Base-by-base conservation (phyloP, 2,888 invertebrate species). In the Choristoneura rosaceana region DNA sequence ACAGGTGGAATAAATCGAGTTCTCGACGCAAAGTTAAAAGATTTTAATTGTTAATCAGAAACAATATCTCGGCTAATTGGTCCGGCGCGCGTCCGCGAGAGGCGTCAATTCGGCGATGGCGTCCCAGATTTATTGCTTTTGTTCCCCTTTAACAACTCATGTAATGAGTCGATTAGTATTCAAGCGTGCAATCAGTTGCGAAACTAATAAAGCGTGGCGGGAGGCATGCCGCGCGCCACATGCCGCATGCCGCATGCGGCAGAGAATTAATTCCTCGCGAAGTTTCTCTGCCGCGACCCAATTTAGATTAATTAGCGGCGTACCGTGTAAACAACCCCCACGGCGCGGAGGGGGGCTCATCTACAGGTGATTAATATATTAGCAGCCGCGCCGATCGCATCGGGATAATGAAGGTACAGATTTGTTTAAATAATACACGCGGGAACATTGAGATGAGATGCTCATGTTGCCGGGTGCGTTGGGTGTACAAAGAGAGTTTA, bases 191-290 rank as follows among this genome's bases (percentile, higher is more conserved):
- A 77, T 79, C 76, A 78, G 75, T 80, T 76, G 71, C 38, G 71
- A 69, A 78, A 79, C 76, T 80, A 78, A 80, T 79, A 80, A 79
- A 75, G 75, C 76, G 75, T 68, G 70, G 66, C 38, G 43, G 52
- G 65, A 17, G 43, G 61, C 47, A 45, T 45, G 33, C 17, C 12
- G 66, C 25, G 43, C 71, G 62, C 69, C 70, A 63, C 69, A 71
- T 62, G 75, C 66, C 74, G n/a, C n/a, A n/a, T n/a, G n/a, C n/a
- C n/a, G 74, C 66, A 74, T 75, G 75, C 69, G 55, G 67, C 62
- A 70, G 47, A 33, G 52, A 65, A 76, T 66, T 79, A 78, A 79
- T 80, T 79, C 79, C 78, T 76, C 74, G 78, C 76, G 71, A 80
- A 79, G 73, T 79, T 78, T 73, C 80, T 63, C 58, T 43, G 67